phyloP scores from a whole-genome alignment of 2,797 vertebrate genomes.

The Acanthurus leucopareius region DNA sequence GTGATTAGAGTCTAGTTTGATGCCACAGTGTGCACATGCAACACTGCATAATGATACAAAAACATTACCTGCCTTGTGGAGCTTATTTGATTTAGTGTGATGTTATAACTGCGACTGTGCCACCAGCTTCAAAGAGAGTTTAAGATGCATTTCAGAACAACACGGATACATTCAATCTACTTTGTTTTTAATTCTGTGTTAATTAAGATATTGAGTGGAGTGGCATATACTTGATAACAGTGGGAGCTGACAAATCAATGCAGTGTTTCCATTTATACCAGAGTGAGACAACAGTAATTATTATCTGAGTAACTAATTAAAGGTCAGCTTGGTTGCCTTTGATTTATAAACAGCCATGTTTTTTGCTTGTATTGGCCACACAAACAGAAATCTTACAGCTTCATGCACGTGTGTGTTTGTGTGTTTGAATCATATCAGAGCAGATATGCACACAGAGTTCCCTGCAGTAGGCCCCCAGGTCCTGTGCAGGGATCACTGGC shows the following conservation, averaged over 20 bases:
- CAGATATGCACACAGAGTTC: too few species aligned
- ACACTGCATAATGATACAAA: slow-evolving; percentile 16
- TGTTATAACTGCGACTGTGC: not conserved
- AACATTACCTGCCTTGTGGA: slow-evolving; percentile 8
- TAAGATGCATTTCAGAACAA: slow-evolving; percentile 12
- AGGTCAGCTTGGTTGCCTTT: slow-evolving; percentile 24
- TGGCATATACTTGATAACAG: slow-evolving; percentile 5
- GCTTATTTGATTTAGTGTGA: slow-evolving; percentile 26
- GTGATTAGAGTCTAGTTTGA: slow-evolving; percentile 63
- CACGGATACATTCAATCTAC: not conserved
- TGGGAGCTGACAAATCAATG: slow-evolving; percentile 9
- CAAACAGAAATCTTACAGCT: slow-evolving; percentile 9
- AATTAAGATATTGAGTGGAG: slow-evolving; percentile 15
- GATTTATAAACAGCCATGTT: slow-evolving; percentile 27
- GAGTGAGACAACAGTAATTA: slow-evolving; percentile 17
- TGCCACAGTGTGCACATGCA: slow-evolving; percentile 38
- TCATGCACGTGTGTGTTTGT: slow-evolving; percentile 13
- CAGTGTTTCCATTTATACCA: not conserved
- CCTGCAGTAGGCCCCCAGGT: slow-evolving; percentile 33
- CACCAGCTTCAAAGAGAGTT: slow-evolving; percentile 4
- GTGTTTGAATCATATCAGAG: slow-evolving; percentile 9
- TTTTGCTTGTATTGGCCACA: slow-evolving; percentile 6
- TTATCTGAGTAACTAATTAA: slow-evolving; percentile 36
- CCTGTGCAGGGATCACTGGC: slow-evolving; percentile 55
- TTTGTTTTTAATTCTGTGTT: not conserved